Evolutionary conservation across 2,113 vertebrate genomes (phyloP), one percentile per base, ranked within the genome.

Genomic region (Pterocles orientalis): DNA sequence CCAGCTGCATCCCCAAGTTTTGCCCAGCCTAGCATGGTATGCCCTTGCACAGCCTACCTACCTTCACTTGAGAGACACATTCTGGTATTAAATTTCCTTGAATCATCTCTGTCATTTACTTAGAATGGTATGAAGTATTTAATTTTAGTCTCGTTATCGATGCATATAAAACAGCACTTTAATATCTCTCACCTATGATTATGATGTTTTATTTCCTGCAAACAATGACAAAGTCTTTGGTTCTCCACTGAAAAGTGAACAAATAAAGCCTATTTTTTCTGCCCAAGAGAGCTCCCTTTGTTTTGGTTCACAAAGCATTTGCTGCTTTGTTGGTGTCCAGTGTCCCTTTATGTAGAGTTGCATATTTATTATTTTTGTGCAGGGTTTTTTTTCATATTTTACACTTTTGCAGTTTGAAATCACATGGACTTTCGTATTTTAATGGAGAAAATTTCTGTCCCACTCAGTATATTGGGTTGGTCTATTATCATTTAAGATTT

Each of bases 1-100:
- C 36, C 43, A 70, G 26, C 23, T 45, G 4, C 23, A 64, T 29
- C 9, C 45, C 16, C 36, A 50, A 18, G 12, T 57, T 68, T 82
- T 2, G 1, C 16, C 14, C 43, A 34, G 33, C 10, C 43, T 18
- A 10, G 9, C 18, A 13, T 26, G 24, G 25, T 1, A 0, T 45
- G 14, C 4, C 9, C 12, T 61, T 61, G 31, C 24, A 56, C 48
- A 50, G 10, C 12, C 16, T 54, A 7, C 39, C 18, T 68, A 17
- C 31, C 18, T 61, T 50, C 14, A 34, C 47, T n/a, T 61, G 54
- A 6, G 68, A 68, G 39, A 48, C 7, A 60, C 5, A 20, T 41
- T 61, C 39, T 73, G 21, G 4, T 56, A 50, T 10, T n/a, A 43
- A 48, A 73, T 56, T 56, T 62, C 34, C 21, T 60, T 33, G 12